These are phyloP conservation scores for Galagoides demidoff DNA, from an alignment of 2,797 vertebrate genomes.

Conservation along the genomic window DNA sequence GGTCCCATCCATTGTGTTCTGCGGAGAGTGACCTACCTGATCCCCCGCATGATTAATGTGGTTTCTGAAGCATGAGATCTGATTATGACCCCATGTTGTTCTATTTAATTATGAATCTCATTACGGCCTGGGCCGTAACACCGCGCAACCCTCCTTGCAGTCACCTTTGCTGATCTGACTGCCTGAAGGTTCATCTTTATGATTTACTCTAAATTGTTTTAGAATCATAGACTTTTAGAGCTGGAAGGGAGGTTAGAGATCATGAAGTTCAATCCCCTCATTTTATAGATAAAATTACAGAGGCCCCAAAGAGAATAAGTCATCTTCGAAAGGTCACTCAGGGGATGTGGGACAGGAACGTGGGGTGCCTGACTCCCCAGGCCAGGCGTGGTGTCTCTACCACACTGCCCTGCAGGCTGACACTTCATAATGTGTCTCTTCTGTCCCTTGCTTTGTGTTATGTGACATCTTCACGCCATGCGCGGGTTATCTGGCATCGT, in stretches of 20 bases:
- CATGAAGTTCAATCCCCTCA: constrained; percentile 78
- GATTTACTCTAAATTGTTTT: constrained; percentile 82
- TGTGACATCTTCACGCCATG: neutral
- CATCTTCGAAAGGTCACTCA: constrained; percentile 75
- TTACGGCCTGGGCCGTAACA: constrained; percentile 63
- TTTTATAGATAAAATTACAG: constrained; percentile 80
- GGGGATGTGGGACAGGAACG: neutral
- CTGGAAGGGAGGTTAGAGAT: constrained; percentile 78
- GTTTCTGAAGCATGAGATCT: constrained; percentile 77
- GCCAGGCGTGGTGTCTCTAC: neutral
- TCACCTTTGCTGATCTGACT: constrained; percentile 73
- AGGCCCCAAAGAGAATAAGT: constrained; percentile 72
- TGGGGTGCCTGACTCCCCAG: neutral
- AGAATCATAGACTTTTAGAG: constrained; percentile 76
- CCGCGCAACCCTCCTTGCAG: constrained; percentile 27
- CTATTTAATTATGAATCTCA: constrained; percentile 84
- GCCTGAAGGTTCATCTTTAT: constrained; percentile 77
- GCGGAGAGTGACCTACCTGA: constrained; percentile 61
- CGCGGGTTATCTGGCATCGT: neutral
- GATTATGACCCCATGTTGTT: constrained; percentile 82
- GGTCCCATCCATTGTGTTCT: constrained; percentile 53
- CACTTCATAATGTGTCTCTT: neutral
- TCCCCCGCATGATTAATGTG: constrained; percentile 76
- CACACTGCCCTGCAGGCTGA: neutral
- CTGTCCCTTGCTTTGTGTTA: neutral